phyloP scores from a whole-genome alignment of 2,888 invertebrate species.

The Hirtodrosophila cameraria region DNA sequence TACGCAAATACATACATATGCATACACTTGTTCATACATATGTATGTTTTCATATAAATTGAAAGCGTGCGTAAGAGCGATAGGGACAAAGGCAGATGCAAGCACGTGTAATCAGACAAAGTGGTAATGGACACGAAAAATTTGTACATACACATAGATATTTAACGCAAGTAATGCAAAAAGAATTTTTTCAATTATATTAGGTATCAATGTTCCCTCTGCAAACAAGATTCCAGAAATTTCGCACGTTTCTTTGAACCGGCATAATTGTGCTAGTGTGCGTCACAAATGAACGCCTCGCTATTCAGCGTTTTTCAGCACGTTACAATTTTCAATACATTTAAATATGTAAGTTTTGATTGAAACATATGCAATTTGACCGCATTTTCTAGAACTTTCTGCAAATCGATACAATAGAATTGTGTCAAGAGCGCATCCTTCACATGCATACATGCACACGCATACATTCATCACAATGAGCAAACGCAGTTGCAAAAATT shows the following conservation, averaged over 20 bases:
- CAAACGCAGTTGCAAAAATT: not conserved
- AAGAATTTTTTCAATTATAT: not conserved
- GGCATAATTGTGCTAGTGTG: slow-evolving; percentile 33
- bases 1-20: not conserved
- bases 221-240: slow-evolving; percentile 28
- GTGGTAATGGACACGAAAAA: not conserved
- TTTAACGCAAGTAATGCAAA: no score
- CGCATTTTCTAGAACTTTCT: slow-evolving; percentile 38
- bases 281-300: slow-evolving; percentile 13
- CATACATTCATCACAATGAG: not conserved
- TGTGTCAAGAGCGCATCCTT: slow-evolving; percentile 43
- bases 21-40: no score
- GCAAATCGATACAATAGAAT: slow-evolving; percentile 45
- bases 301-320: not conserved
- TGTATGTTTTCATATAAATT: no score
- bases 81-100: slow-evolving; percentile 3
- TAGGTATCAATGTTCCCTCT: not conserved
- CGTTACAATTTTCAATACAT: not conserved
- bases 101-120: slow-evolving; percentile 21
- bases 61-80: not conserved
- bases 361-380: slow-evolving; percentile 18
- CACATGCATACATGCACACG: slow-evolving; percentile 3
- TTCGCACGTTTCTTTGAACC: slow-evolving; percentile 17
- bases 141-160: not conserved
- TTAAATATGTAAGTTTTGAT: slow-evolving; percentile 12